Evolutionary conservation across 2,888 invertebrate genomes (phyloP).

Genomic region (Drosophila gaucha): DNA sequence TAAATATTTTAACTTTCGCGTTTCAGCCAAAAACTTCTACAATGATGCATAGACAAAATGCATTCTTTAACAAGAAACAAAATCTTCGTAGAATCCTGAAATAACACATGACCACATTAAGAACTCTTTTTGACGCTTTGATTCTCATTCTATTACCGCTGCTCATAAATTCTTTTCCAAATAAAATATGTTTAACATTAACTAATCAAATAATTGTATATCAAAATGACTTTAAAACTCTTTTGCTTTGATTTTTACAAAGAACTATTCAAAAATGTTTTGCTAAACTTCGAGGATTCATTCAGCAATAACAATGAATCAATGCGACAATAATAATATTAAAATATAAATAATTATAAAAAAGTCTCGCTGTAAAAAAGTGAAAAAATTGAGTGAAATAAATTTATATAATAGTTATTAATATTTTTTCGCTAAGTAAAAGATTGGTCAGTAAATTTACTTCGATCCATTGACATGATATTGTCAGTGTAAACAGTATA

Average conservation of each 20-base stretch:
- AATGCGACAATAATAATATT: background rate
- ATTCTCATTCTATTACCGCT: background rate
- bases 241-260: too few relatives aligned
- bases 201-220: background rate
- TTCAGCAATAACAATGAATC: background rate
- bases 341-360: too few relatives aligned
- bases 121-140: background rate
- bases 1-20: background rate
- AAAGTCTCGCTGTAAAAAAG: too few relatives aligned
- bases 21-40: background rate
- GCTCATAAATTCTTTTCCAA: background rate
- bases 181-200: background rate
- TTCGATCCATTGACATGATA: background rate
- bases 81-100: background rate
- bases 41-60: background rate
- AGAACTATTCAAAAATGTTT: background rate
- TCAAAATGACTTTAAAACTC: too few relatives aligned
- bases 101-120: background rate
- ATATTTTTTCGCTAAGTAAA: too few relatives aligned
- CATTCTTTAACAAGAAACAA: background rate
- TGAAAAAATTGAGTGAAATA: too few relatives aligned
- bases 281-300: too few relatives aligned
- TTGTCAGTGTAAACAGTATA: conserved; percentile 5
- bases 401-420: too few relatives aligned
- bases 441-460: background rate